Evolutionary conservation across 2,888 invertebrate species (phyloP).

Genomic region (Chirona hameri): DNA sequence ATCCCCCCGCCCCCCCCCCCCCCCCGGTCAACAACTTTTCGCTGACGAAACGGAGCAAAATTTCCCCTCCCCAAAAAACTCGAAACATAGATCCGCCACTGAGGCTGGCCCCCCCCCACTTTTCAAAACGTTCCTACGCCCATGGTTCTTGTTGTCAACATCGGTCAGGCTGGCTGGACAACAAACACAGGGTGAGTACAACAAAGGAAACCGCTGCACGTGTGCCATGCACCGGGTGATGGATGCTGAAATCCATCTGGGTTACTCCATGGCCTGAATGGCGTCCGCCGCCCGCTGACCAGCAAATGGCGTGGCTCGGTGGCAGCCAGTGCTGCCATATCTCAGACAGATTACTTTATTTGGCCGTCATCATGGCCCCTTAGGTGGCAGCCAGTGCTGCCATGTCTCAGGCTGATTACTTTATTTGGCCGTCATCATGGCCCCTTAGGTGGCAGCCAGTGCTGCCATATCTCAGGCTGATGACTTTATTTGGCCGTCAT

Average conservation of each 20-base stretch:
- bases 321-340: not conserved
- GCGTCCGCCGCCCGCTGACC: not conserved
- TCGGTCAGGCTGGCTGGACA: not conserved
- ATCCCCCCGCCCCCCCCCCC: too few species aligned
- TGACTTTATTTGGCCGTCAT: slow-evolving; percentile 1
- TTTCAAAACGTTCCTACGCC: too few species aligned
- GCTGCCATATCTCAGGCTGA: not conserved
- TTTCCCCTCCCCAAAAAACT: too few species aligned
- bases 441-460: not conserved
- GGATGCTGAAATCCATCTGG: not conserved
- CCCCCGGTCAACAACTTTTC: too few species aligned
- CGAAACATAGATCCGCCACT: too few species aligned
- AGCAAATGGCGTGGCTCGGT: not conserved
- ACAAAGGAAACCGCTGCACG: not conserved
- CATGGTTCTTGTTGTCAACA: not conserved
- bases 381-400: not conserved
- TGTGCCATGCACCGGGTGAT: not conserved
- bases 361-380: not conserved
- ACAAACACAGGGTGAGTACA: too few species aligned
- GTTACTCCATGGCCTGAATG: too few species aligned
- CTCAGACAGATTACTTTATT: not conserved
- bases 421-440: not conserved
- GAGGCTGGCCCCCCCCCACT: too few species aligned
- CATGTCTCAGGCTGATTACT: not conserved
- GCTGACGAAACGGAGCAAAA: too few species aligned